Percentiles rank a stretch among this genome's conserved stretches.
phyloP scores from a whole-genome alignment of 2,113 vertebrate genomes.

The Emydocephalus ijimae region DNA sequence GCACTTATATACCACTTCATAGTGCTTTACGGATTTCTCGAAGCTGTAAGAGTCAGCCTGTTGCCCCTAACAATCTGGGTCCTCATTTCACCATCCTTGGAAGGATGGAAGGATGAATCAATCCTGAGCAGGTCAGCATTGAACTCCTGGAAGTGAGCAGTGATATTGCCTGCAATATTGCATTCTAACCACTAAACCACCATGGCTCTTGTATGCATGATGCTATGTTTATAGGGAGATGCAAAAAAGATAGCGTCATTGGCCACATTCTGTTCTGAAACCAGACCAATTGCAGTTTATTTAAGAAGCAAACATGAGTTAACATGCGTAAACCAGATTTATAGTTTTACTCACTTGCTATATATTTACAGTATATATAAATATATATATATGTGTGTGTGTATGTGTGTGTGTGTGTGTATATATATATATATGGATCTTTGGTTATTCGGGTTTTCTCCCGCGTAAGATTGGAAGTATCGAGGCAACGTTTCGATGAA shows the following conservation, averaged over 20 bases:
- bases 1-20: neutral
- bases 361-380: too few species aligned
- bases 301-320: too few species aligned
- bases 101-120: neutral
- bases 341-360: too few species aligned
- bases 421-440: too few species aligned
- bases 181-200: neutral
- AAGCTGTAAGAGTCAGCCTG: neutral
- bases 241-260: neutral
- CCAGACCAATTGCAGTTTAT: neutral
- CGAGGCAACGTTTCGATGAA: too few species aligned
- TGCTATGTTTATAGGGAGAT: neutral
- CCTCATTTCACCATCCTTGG: neutral
- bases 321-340: too few species aligned
- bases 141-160: neutral
- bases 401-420: too few species aligned
- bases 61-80: neutral
- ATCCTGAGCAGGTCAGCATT: fast-evolving
- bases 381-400: too few species aligned
- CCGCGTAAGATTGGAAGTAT: too few species aligned
- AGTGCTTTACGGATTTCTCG: neutral
- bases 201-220: neutral
- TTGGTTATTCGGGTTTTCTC: too few species aligned
- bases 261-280: neutral
- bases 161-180: neutral